A percentile compares a stretch with the other conserved stretches of the same genome.
Evolutionary conservation across 2,113 vertebrate genomes (phyloP).

Genomic region (Hylia prasina): DNA sequence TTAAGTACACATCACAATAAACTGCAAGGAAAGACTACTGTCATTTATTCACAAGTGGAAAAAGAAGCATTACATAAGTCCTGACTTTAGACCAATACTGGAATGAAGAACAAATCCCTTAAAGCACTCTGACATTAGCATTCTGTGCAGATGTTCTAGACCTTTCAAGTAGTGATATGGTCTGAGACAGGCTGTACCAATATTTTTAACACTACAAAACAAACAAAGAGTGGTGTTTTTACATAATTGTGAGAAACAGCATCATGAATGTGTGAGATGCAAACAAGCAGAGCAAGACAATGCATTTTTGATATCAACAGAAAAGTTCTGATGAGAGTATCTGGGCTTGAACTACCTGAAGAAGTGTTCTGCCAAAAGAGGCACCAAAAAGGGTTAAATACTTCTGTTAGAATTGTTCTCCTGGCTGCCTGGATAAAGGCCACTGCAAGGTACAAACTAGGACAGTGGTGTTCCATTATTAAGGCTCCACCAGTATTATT

Average conservation of each 20-base stretch:
- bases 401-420: neutral
- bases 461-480: neutral
- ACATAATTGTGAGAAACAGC: neutral
- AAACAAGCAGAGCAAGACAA: neutral
- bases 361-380: neutral
- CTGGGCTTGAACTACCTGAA: neutral
- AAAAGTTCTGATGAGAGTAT: neutral
- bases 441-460: neutral
- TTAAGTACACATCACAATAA: neutral
- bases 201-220: neutral
- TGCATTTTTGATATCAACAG: neutral
- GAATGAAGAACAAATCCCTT: neutral
- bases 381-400: neutral
- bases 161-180: neutral
- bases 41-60: neutral
- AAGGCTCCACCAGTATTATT: neutral
- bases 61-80: neutral
- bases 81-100: neutral
- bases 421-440: neutral
- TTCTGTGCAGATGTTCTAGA: neutral
- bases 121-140: neutral
- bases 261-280: accelerated
- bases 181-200: neutral
- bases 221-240: neutral
- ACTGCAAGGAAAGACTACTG: neutral